Evolutionary conservation across 2,797 vertebrate genomes (phyloP), one percentile per base, ranked within the genome.

Genomic region (Ctenopoma kingsleyae): DNA sequence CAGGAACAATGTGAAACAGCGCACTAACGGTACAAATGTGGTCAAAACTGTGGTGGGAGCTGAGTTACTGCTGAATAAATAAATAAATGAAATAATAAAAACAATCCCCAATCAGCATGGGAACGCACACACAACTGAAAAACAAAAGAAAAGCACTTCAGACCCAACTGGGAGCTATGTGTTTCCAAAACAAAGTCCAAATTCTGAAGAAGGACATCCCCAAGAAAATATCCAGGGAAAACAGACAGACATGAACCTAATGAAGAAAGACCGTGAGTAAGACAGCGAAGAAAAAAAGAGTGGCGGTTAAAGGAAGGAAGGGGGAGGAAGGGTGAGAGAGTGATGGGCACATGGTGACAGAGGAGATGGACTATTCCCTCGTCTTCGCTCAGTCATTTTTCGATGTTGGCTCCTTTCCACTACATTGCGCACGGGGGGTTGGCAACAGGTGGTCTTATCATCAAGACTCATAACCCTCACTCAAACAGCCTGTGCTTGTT

Each of bases 371-470:
- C 77, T 56, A 63, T 54, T 87, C 78, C 78, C 73, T 69, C 8
- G 19, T 72, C 63, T 50, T 54, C 15, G 6, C 49, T 54, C 74
- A 38, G 64, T 80, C 78, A 81, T 83, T 79, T 80, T 43, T 80
- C 62, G 67, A 51, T 11, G 47, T 68, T 76, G 61, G 65, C 76
- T 82, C 41, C 58, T 67, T 76, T 38, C 43, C 38, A 69, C 60
- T 53, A 66, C 63, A 67, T 32, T 20, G 54, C 75, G 76, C 81
- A 55, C 74, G 22, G 47, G 76, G 70, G 79, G 82, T 59, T 23
- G 58, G 80, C 85, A 85, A 88, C 88, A 91, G 87, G 88, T 88
- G 84, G 73, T 60, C 70, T 81, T 83, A 79, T 87, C 77, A 86
- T 87, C 76, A 81, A 81, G 72, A 80, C 79, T 80, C 82, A 74